Conservation (phyloP, 1,140 invertebrate species). For the Lucilia cuprina region DNA sequence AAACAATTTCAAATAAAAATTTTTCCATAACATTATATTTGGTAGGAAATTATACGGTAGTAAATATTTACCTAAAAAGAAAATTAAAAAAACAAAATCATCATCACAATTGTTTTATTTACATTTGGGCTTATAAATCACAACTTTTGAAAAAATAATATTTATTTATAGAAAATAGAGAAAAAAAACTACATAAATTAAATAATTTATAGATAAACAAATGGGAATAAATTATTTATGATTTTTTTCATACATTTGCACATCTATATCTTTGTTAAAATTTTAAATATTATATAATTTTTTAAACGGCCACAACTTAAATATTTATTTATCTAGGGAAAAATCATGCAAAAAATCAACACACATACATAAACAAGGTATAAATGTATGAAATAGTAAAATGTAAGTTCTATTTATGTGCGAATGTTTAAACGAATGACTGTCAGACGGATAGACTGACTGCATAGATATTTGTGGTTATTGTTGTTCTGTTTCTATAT, state of each 20-base stretch:
- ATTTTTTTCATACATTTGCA: not conserved
- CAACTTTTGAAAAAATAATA: not conserved
- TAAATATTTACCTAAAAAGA: not conserved
- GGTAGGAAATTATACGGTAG: not conserved
- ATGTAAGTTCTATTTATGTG: not conserved
- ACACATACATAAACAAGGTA: too few species aligned
- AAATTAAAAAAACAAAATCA: not conserved
- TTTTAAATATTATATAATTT: not conserved
- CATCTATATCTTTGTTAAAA: not conserved
- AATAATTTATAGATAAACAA: conserved; percentile 4
- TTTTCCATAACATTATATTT: not conserved
- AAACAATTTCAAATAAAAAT: too few species aligned
- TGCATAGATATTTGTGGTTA: not conserved
- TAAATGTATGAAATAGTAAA: not conserved
- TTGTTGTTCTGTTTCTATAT: not conserved
- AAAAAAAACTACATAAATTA: not conserved
- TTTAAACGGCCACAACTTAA: not conserved
- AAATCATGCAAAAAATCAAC: too few species aligned
- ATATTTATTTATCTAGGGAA: not conserved
- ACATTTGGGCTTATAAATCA: not conserved
- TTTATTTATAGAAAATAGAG: not conserved
- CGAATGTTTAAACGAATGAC: not conserved
- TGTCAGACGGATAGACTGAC: not conserved
- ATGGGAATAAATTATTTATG: not conserved
- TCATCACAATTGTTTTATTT: not conserved